Conservation (phyloP, 2,797 vertebrate genomes). For the Micrastur ruficollis region DNA sequence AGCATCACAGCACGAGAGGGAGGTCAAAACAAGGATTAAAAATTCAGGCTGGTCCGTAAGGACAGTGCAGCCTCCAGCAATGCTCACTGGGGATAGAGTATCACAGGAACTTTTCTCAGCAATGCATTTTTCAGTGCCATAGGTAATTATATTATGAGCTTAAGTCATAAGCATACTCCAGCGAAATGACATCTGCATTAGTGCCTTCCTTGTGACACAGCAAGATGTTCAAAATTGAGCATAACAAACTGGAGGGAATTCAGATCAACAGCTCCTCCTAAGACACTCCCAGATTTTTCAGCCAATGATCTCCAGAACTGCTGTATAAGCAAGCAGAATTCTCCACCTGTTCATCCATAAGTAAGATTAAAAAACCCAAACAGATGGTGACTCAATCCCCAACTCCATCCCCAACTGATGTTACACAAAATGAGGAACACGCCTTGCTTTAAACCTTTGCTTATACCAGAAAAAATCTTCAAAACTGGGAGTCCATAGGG, state of each 20-base stretch:
- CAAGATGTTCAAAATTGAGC: background rate
- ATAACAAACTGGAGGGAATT: background rate
- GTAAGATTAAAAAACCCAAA: background rate
- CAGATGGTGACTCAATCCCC: slow-evolving; percentile 22
- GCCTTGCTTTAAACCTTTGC: background rate
- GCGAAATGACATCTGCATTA: background rate
- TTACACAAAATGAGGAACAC: background rate
- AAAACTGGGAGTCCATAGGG: background rate
- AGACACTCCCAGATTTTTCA: background rate
- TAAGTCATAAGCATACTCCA: background rate
- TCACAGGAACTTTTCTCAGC: background rate
- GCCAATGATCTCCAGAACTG: background rate
- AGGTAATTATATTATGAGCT: background rate
- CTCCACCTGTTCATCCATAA: background rate
- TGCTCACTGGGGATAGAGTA: background rate
- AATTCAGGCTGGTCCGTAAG: background rate
- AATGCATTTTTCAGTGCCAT: background rate
- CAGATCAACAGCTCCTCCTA: background rate
- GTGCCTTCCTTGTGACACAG: background rate
- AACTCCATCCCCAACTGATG: background rate
- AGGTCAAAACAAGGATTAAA: background rate
- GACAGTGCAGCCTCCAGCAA: background rate
- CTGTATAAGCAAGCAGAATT: background rate
- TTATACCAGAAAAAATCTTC: background rate
- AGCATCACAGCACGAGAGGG: background rate